Base-by-base conservation (phyloP, 2,797 vertebrate species). In the Spea hammondii region DNA sequence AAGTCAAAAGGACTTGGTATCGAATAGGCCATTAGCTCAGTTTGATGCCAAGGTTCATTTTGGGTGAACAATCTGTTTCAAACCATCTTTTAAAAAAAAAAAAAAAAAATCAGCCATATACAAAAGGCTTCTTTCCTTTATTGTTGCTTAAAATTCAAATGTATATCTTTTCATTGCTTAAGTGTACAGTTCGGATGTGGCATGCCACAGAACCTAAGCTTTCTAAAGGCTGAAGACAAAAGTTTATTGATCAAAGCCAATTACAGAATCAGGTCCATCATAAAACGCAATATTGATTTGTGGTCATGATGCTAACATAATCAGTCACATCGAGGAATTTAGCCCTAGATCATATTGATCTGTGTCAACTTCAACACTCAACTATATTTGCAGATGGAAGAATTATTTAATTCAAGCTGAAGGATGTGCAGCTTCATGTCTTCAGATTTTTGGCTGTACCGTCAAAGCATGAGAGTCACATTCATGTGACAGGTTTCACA, bases 281-380 rank as follows among this genome's bases (percentile, higher is more conserved):
- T 90, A 92, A 92, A 93, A 95, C 93, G 90, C 89, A 90, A 90
- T 96, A 99, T 98, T 97, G 97, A 99, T 98, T 94, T 93, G 88
- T 85, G 84, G 88, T 88, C 90, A 93, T 91, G 92, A 95, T 93
- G 94, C 91, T 95, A 95, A 95, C 91, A 90, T 93, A 94, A 93
- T 92, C 92, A 93, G 94, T 94, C 94, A 93, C 92, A 93, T 94
- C 92, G 91, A 93, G 93, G 94, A 94, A 94, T 93, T 92, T 92
- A 92, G 92, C 88, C 88, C 84, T 87, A 94, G 92, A 94, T 94
- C 92, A 90, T 94, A 95, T 95, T 94, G 96, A 98, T 96, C 92
- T 91, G 87, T 95, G 96, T 97, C 96, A 96, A 94, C 91, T 95
- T 91, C 92, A 95, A 97, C 95, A 95, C 96, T 92, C 93, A 94